A percentile compares a stretch with the other conserved stretches of the same genome.
Conservation (phyloP, 1,140 invertebrate species). For the Drosophila kepulauana region DNA sequence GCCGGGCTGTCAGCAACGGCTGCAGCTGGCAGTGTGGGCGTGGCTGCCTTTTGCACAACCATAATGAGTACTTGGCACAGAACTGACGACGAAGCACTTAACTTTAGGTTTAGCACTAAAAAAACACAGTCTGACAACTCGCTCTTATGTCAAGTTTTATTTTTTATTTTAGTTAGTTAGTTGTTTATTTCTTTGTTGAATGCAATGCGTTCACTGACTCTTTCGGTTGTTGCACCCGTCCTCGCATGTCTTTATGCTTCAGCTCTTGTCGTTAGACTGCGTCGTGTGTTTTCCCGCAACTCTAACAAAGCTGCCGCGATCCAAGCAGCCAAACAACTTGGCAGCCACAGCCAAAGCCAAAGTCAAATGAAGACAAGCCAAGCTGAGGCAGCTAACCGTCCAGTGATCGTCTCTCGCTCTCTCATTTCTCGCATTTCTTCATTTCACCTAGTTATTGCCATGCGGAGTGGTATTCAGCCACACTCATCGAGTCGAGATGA, state of each 20-base stretch:
- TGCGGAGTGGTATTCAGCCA: conserved; percentile 55
- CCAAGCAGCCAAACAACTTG: conserved; percentile 12
- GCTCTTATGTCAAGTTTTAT: conserved; percentile 12
- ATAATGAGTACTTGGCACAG: conserved; percentile 32
- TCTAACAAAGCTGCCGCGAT: conserved; percentile 43
- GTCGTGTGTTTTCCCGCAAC: conserved; percentile 61
- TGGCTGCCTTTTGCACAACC: conserved; percentile 64
- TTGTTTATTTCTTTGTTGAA: conserved; percentile 22
- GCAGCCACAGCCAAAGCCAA: conserved; percentile 15
- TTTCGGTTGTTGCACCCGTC: conserved; percentile 81
- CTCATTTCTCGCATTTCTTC: conserved; percentile 14
- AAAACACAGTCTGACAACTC: neutral
- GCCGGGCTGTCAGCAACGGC: conserved; percentile 79
- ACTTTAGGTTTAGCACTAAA: conserved; percentile 4
- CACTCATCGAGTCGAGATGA: conserved; percentile 55
- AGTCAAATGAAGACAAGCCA: neutral
- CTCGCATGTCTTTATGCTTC: conserved; percentile 81
- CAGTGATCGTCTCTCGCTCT: conserved; percentile 31
- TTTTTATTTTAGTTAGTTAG: neutral
- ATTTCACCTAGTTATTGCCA: conserved; percentile 46
- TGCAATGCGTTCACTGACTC: conserved; percentile 75
- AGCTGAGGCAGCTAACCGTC: conserved; percentile 12
- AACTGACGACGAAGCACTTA: conserved; percentile 1
- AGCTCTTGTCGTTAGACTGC: conserved; percentile 80
- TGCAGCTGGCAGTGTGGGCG: conserved; percentile 35